Evolutionary conservation across 2,113 vertebrate species (phyloP), one percentile per base, ranked within the genome.

Genomic region (Megaceryle maxima): DNA sequence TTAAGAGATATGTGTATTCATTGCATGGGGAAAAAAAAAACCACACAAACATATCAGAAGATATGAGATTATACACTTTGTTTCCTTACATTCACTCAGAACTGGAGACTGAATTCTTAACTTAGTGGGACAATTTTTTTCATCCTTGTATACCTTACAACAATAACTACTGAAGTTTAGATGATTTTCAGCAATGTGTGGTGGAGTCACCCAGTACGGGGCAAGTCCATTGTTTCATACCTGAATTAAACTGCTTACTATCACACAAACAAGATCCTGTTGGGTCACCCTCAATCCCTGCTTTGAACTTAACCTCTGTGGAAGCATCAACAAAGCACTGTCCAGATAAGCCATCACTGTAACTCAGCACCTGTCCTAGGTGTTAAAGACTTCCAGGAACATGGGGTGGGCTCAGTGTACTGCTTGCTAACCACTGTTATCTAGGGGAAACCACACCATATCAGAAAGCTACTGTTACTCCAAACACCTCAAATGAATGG

Each of bases 191-290:
- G 24, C 35, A 3, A 63, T 1, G 6, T 9, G 10, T 13, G 1
- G 13, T 46, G 46, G n/a, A 68, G 19, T 9, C 37, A 43, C 55
- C 5, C 50, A 39, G 8, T 8, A 68, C 9, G 46, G 51, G 12
- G 8, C 13, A 70, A 75, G 19, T 21, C 29, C 0, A 0, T 3
- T 33, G 17, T 48, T 82, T 51, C n/a, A 51, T 24, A 70, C n/a
- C 62, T 56, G 13, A 75, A 91, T 78, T 39, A 39, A 94, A 26
- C 16, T 31, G 26, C 6, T 59, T 67, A 43, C 41, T 81, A 60
- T 7, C 26, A 18, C 10, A 46, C 33, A 46, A 3, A 86, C 13
- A 82, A 83, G 24, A 77, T 37, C 24, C 37, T 41, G 0, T 0
- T 22, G 22, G 10, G 24, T 64, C 57, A 64, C 11, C 21, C 33